Conservation (phyloP, 1,140 invertebrate species). For the Zaprionus ornatus region DNA sequence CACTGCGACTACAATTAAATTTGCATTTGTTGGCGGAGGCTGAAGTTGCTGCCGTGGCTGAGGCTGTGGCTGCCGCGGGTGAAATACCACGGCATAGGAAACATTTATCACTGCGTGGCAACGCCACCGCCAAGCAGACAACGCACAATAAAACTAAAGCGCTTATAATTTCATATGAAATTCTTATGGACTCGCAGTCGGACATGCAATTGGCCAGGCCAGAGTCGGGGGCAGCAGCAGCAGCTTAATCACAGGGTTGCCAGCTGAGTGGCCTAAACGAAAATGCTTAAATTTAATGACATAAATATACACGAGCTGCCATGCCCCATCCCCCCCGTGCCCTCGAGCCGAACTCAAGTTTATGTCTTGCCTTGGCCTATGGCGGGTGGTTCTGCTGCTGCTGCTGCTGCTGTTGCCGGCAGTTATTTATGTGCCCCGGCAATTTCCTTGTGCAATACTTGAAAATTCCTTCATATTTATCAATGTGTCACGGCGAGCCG, state of each 20-base stretch:
- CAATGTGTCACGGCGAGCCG: slow-evolving; percentile 60
- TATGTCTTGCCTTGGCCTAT: slow-evolving; percentile 8
- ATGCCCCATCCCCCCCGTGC: neutral
- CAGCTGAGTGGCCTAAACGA: slow-evolving; percentile 83
- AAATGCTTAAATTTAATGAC: slow-evolving; percentile 84
- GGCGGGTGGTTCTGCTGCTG: slow-evolving; percentile 56
- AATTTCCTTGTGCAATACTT: slow-evolving; percentile 47
- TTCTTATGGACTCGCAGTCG: slow-evolving; percentile 50
- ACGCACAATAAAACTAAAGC: slow-evolving; percentile 81
- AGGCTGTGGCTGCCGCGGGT: slow-evolving; percentile 63
- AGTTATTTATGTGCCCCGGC: slow-evolving; percentile 42
- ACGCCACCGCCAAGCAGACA: slow-evolving; percentile 37
- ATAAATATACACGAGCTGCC: slow-evolving; percentile 75
- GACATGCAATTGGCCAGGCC: slow-evolving; percentile 76
- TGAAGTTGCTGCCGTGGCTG: slow-evolving; percentile 46
- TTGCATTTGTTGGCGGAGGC: slow-evolving; percentile 76
- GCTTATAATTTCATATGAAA: slow-evolving; percentile 82
- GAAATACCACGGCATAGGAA: slow-evolving; percentile 82
- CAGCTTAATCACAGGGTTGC: slow-evolving; percentile 81
- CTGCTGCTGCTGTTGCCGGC: neutral
- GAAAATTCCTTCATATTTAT: slow-evolving; percentile 61
- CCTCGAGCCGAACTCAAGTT: neutral
- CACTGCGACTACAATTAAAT: slow-evolving; percentile 83
- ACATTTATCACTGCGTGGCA: slow-evolving; percentile 82
- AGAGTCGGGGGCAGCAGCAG: slow-evolving; percentile 42